A percentile compares a stretch with the other conserved stretches of the same genome.
phyloP scores from a whole-genome alignment of 2,113 vertebrate species.

The Rhinolophus ferrumequinum region DNA sequence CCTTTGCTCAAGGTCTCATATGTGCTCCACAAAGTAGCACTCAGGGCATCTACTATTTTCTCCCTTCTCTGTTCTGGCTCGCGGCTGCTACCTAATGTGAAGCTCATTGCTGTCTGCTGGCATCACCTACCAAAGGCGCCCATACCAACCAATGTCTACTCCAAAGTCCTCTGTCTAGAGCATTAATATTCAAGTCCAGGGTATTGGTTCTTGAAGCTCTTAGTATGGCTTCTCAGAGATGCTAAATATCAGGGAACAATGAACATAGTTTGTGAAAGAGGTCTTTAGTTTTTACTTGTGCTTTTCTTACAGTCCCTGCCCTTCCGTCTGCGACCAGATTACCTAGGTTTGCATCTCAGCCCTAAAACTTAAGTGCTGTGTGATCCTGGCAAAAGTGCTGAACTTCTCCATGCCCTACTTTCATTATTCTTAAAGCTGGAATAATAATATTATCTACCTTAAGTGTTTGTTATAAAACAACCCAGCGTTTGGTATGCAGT shows the following conservation, averaged over 20 bases:
- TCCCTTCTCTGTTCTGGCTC: background rate
- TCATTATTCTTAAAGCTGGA: background rate
- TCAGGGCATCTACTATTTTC: background rate
- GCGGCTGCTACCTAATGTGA: background rate
- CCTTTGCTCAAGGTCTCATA: background rate
- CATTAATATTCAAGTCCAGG: background rate
- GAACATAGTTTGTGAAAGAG: constrained; percentile 37
- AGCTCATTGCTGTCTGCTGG: background rate
- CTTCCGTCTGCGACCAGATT: background rate
- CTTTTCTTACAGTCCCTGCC: background rate
- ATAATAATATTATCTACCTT: constrained; percentile 14
- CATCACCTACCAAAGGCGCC: background rate
- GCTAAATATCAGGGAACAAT: constrained; percentile 2
- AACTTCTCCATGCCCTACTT: background rate
- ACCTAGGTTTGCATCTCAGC: constrained; percentile 24
- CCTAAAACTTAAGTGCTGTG: constrained; percentile 27
- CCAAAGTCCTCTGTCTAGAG: constrained; percentile 20
- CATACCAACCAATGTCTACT: background rate
- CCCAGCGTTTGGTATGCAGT: background rate
- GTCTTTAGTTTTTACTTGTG: constrained; percentile 26
- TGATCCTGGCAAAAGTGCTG: constrained; percentile 17
- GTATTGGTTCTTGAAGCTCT: background rate
- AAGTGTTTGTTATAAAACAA: constrained; percentile 32
- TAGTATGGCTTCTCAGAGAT: background rate
- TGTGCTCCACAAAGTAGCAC: background rate